phyloP scores from a whole-genome alignment of 2,113 vertebrate genomes.

The Mormyrus lacerda region DNA sequence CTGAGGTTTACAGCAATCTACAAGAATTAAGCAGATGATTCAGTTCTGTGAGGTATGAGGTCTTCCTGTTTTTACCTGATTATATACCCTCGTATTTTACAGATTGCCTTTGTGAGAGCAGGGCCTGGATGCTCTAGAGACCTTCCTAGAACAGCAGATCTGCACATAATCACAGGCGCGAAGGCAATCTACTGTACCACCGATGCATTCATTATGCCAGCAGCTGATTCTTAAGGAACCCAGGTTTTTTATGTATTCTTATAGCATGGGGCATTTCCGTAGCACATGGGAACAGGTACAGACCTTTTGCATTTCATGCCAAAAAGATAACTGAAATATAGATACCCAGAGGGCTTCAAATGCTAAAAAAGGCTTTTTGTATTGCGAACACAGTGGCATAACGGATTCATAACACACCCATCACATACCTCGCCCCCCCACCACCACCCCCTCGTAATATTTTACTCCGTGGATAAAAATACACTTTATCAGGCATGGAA shows the following conservation, averaged over 20 bases:
- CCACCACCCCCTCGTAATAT: background rate
- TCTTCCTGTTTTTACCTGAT: background rate
- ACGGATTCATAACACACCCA: background rate
- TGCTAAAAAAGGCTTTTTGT: background rate
- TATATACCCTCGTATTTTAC: background rate
- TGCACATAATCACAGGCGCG: background rate
- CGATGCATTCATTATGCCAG: background rate
- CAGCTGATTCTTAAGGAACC: background rate
- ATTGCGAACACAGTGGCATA: background rate
- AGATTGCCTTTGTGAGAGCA: background rate
- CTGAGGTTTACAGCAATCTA: background rate
- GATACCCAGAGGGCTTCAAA: background rate
- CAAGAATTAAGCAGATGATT: background rate
- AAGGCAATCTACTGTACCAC: background rate
- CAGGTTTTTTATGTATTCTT: background rate
- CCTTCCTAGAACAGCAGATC: background rate
- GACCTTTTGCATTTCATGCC: background rate
- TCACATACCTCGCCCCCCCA: background rate
- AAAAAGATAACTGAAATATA: background rate
- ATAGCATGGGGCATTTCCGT: background rate
- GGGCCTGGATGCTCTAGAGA: background rate
- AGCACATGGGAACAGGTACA: background rate
- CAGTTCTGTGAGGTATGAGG: background rate
- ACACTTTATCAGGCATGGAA: background rate
- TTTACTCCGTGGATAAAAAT: conserved; percentile 19